Evolutionary conservation across 2,888 invertebrate genomes (phyloP).

Genomic region (Chrysolina oricalcia): DNA sequence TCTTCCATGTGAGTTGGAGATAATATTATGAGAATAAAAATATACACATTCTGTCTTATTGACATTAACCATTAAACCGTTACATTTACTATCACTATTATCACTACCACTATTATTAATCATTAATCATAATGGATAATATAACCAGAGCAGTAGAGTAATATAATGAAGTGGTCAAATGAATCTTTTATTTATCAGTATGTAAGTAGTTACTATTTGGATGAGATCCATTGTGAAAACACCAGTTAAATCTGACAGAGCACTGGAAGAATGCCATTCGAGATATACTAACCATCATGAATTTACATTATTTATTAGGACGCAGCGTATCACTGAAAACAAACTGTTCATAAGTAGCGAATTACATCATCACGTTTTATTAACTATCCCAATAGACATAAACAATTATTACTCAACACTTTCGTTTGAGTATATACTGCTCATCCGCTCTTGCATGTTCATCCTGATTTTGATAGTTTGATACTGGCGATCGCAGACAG

Average conservation of each 20-base stretch:
- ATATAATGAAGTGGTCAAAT: no score
- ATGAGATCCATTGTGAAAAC: neutral
- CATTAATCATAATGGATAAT: no score
- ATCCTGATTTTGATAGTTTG: neutral
- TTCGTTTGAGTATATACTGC: neutral
- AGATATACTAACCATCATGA: neutral
- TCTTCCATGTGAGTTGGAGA: no score
- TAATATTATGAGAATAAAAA: no score
- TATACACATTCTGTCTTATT: no score
- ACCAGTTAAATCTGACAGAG: neutral
- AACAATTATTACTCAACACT: constrained; percentile 2
- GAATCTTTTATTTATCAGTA: no score
- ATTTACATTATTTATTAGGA: constrained; percentile 2
- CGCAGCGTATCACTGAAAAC: constrained; percentile 7
- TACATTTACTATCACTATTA: no score
- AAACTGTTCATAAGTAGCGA: constrained; percentile 2
- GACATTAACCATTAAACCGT: no score
- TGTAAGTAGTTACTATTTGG: no score
- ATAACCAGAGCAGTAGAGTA: no score
- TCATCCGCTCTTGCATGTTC: neutral
- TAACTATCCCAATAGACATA: neutral
- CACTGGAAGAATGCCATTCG: neutral
- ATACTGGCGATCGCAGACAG: neutral
- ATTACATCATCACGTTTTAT: constrained; percentile 18
- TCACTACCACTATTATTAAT: no score